phyloP scores from a whole-genome alignment of 2,888 invertebrate genomes.

The Aphrophora alni region DNA sequence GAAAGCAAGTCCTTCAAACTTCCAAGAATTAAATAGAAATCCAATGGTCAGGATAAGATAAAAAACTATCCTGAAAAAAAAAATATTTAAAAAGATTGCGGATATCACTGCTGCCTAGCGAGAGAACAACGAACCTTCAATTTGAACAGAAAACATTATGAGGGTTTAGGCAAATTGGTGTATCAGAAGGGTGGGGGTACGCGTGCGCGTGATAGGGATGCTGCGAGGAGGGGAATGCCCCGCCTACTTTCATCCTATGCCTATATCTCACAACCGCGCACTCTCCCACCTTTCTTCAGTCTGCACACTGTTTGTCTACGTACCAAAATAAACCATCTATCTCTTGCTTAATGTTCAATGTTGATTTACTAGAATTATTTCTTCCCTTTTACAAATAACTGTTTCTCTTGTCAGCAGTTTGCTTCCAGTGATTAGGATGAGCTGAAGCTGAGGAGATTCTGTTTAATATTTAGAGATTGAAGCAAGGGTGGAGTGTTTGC shows the following conservation, averaged over 20 bases:
- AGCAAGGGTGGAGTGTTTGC: background rate
- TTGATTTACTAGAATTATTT: background rate
- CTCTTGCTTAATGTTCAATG: background rate
- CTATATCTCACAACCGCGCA: background rate
- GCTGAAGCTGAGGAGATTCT: background rate
- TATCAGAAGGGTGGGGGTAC: background rate
- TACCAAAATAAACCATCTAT: background rate
- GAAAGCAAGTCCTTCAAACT: slow-evolving; percentile 26
- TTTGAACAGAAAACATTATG: background rate
- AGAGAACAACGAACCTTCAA: slow-evolving; percentile 5
- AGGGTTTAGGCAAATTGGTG: slow-evolving; percentile 9
- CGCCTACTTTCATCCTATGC: background rate
- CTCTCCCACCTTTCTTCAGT: background rate
- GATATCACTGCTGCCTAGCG: slow-evolving; percentile 3
- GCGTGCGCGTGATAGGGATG: slow-evolving; percentile 6
- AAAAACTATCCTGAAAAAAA: background rate
- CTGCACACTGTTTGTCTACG: background rate
- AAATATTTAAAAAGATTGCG: background rate
- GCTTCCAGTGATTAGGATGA: background rate
- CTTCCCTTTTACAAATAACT: background rate
- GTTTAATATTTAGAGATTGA: background rate
- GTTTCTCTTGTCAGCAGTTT: background rate
- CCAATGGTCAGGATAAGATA: slow-evolving; percentile 12
- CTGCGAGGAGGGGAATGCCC: background rate
- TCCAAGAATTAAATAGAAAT: slow-evolving; percentile 32